A percentile compares a stretch with the other conserved stretches of the same genome.
Conservation (phyloP, 2,113 vertebrate species). For the Heterochromis multidens region DNA sequence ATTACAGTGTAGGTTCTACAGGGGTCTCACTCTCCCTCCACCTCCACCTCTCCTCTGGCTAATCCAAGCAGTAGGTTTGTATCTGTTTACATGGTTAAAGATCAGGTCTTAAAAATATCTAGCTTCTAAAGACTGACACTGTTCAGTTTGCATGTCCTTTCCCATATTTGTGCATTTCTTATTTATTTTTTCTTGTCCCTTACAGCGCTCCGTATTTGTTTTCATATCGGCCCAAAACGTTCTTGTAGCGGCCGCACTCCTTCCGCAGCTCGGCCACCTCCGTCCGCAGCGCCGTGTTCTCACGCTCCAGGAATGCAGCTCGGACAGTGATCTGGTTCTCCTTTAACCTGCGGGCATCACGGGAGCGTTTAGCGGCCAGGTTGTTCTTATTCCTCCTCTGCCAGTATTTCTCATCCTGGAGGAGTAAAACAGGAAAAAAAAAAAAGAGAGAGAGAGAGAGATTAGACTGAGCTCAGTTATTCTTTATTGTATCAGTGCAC, state of each 20-base stretch:
- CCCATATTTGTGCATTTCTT: fast-evolving
- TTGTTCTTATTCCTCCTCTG: constrained; percentile 95
- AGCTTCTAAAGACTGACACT: background rate
- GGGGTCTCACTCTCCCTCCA: background rate
- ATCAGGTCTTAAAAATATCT: background rate
- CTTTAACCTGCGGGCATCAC: constrained; percentile 91
- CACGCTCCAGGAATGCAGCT: constrained; percentile 93
- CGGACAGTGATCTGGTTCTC: constrained; percentile 98
- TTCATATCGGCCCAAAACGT: constrained; percentile 83
- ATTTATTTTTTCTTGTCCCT: constrained; percentile 53
- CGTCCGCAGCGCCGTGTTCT: constrained; percentile 88
- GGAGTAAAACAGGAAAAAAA: background rate
- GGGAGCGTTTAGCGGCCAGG: constrained; percentile 91
- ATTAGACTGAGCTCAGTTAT: background rate
- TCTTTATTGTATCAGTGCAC: background rate
- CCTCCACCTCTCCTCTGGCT: background rate
- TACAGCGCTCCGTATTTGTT: constrained; percentile 89
- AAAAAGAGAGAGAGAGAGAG: too few species aligned
- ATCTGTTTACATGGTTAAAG: background rate
- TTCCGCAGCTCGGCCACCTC: constrained; percentile 93
- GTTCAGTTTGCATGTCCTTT: background rate
- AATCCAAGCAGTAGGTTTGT: background rate
- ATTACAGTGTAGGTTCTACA: background rate
- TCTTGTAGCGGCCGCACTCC: constrained; percentile 88
- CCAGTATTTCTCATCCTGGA: constrained; percentile 95